A percentile compares a stretch with the other conserved stretches of the same genome.
Evolutionary conservation across 2,888 invertebrate species (phyloP).

Genomic region (Eupithecia dodoneata): DNA sequence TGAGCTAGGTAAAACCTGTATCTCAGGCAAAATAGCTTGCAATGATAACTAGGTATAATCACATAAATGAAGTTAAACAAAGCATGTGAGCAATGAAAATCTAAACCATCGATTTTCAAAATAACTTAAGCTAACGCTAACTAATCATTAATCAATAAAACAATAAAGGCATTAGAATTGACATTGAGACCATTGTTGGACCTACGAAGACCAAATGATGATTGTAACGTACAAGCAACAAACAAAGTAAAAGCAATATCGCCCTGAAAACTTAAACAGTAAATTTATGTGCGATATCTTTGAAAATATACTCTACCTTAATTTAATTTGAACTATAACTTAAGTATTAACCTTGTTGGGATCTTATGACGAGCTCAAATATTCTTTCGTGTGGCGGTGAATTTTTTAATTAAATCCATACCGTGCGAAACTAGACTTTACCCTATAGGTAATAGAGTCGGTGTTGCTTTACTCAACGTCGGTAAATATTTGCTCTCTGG

Average conservation of each 20-base stretch:
- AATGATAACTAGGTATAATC: too few relatives aligned
- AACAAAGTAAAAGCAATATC: neutral
- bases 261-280: neutral
- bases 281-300: neutral
- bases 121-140: too few relatives aligned
- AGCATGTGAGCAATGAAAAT: too few relatives aligned
- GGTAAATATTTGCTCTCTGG: constrained; percentile 58
- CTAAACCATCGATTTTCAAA: too few relatives aligned
- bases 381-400: constrained; percentile 31
- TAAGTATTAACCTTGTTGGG: constrained; percentile 11
- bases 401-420: constrained; percentile 54
- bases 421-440: constrained; percentile 47
- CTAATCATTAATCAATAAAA: too few relatives aligned
- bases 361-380: constrained; percentile 12
- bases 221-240: neutral
- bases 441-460: constrained; percentile 39
- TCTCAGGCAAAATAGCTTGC: too few relatives aligned
- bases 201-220: neutral
- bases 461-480: constrained; percentile 42
- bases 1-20: too few relatives aligned
- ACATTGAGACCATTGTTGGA: too few relatives aligned
- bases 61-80: too few relatives aligned
- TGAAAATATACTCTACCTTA: neutral
- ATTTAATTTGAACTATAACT: constrained; percentile 6
- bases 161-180: neutral